These are phyloP conservation scores for Megalops atlanticus DNA, from an alignment of 2,113 vertebrate genomes.

Conservation along the genomic window DNA sequence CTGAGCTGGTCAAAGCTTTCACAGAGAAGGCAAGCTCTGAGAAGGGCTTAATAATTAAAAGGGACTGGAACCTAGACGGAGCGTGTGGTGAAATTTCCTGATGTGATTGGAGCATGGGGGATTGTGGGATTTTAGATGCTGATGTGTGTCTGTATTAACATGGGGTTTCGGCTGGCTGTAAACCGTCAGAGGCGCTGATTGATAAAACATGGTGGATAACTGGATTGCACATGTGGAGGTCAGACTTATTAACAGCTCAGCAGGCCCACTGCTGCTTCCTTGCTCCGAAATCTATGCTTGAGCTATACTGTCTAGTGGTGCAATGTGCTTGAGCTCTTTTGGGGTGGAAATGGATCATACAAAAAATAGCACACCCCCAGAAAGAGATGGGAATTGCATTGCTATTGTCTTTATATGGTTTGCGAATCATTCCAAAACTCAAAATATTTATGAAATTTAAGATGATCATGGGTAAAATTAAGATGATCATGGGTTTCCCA, in stretches of 20 bases:
- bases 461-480: too few relatives aligned
- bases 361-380: not conserved
- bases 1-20: not conserved
- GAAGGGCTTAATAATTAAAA: slow-evolving; percentile 12
- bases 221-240: slow-evolving; percentile 22
- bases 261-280: not conserved
- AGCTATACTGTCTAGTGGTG: not conserved
- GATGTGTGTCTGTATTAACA: not conserved
- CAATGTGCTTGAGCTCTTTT: not conserved
- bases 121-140: slow-evolving; percentile 1
- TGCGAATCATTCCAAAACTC: not conserved
- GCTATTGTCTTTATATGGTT: not conserved
- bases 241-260: slow-evolving; percentile 18
- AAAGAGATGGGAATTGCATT: not conserved
- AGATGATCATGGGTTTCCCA: too few relatives aligned
- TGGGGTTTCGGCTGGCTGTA: slow-evolving; percentile 8
- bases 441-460: not conserved
- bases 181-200: not conserved
- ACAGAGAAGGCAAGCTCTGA: not conserved
- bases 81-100: not conserved
- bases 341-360: not conserved
- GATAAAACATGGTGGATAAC: slow-evolving; percentile 22
- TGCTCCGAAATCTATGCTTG: not conserved
- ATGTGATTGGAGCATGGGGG: not conserved
- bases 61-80: not conserved